Conservation (phyloP, 2,888 invertebrate genomes). For the Marasmarcha lunaedactyla region DNA sequence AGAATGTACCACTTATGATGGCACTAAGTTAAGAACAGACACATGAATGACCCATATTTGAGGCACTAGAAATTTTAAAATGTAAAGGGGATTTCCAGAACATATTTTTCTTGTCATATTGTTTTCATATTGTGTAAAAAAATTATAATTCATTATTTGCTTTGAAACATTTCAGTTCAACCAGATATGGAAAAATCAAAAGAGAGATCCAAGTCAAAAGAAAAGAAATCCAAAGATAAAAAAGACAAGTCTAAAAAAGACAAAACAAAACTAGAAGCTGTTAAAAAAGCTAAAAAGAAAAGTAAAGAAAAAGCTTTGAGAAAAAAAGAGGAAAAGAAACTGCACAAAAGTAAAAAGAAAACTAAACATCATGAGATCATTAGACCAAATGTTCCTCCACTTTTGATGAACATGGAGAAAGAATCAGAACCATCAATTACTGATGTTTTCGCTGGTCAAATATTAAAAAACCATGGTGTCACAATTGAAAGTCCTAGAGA, state of each 20-base stretch:
- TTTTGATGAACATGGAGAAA: conserved; percentile 60
- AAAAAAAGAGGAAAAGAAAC: conserved; percentile 46
- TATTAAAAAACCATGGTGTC: conserved; percentile 63
- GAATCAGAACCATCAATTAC: conserved; percentile 69
- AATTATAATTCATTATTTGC: too few relatives aligned
- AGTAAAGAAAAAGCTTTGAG: conserved; percentile 38
- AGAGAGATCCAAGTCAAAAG: conserved; percentile 50
- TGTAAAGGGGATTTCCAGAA: too few relatives aligned
- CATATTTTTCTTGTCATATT: too few relatives aligned
- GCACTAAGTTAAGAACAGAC: too few relatives aligned
- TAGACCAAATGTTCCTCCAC: conserved; percentile 55
- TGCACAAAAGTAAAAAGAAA: conserved; percentile 53
- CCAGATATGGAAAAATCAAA: conserved; percentile 29
- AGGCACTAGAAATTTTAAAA: too few relatives aligned
- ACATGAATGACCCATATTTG: too few relatives aligned
- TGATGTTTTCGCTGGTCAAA: conserved; percentile 74
- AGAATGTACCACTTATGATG: too few relatives aligned
- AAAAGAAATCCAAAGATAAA: conserved; percentile 51
- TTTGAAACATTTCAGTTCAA: background rate
- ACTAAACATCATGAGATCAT: conserved; percentile 50
- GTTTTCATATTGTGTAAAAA: too few relatives aligned
- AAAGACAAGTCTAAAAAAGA: conserved; percentile 44
- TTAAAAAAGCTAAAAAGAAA: conserved; percentile 52
- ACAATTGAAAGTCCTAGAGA: conserved; percentile 32
- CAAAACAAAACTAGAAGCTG: conserved; percentile 26